Conservation (phyloP, 2,888 invertebrate genomes). For the Brenthis ino region DNA sequence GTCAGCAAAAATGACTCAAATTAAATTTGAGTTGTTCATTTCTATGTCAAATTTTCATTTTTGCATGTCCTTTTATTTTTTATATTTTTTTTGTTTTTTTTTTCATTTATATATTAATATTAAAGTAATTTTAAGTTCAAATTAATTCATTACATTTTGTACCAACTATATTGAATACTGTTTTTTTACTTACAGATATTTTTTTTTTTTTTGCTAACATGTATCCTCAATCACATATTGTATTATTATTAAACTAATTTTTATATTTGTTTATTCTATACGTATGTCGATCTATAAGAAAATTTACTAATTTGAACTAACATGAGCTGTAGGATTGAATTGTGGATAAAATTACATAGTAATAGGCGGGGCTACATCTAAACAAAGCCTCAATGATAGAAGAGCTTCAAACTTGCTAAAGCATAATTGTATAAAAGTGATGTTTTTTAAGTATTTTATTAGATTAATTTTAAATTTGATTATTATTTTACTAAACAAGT, state of each 20-base stretch:
- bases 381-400: constrained; percentile 56
- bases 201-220: constrained; percentile 29
- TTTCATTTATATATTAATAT: too few relatives aligned
- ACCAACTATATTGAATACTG: not conserved
- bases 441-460: constrained; percentile 18
- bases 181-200: constrained; percentile 5
- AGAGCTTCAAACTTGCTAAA: constrained; percentile 59
- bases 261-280: constrained; percentile 20
- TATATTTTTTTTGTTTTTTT: too few relatives aligned
- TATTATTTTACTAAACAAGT: constrained; percentile 47
- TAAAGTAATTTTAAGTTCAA: not conserved
- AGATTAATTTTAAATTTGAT: constrained; percentile 22
- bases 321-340: constrained; percentile 19
- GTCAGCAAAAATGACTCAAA: constrained; percentile 34
- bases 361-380: constrained; percentile 28
- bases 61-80: constrained; percentile 2
- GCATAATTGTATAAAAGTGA: constrained; percentile 17
- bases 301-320: constrained; percentile 34
- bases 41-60: not conserved
- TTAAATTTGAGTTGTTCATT: constrained; percentile 15
- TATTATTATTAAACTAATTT: constrained; percentile 25
- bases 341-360: constrained; percentile 8
- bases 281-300: constrained; percentile 19
- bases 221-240: constrained; percentile 8
- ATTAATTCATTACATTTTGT: constrained; percentile 3